Percentiles rank a stretch among this genome's conserved stretches.
Evolutionary conservation across 2,888 invertebrate species (phyloP).

Genomic region (Salticus scenicus): DNA sequence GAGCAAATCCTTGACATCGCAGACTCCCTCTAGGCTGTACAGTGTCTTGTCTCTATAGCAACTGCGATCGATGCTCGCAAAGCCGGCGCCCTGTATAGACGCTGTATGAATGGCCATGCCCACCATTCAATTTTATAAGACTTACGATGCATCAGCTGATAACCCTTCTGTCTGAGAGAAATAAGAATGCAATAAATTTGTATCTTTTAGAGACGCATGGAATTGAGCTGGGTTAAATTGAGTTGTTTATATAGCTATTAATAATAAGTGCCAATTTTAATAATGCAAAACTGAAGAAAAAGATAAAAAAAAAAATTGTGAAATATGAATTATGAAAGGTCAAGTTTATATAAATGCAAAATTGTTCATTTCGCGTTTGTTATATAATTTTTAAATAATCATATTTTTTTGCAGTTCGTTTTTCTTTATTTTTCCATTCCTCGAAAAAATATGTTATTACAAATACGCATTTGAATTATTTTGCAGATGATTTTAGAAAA

Average conservation of each 20-base stretch:
- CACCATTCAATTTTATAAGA: conserved; percentile 1
- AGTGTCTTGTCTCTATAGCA: conserved; percentile 41
- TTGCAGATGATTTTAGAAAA: no score
- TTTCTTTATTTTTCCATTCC: no score
- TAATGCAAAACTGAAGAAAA: no score
- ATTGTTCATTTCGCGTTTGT: no score
- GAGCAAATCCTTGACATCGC: background rate
- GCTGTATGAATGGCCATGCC: conserved; percentile 16
- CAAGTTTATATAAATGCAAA: no score
- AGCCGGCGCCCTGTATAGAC: conserved; percentile 18
- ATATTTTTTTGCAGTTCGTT: no score
- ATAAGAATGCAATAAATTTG: background rate
- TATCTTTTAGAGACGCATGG: background rate
- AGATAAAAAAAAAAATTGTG: no score
- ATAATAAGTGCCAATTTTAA: no score
- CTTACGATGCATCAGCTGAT: conserved; percentile 13
- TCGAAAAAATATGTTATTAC: no score
- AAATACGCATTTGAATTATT: no score
- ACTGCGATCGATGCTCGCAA: conserved; percentile 39
- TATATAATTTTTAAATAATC: no score
- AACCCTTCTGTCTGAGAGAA: conserved; percentile 8
- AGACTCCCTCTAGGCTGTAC: background rate
- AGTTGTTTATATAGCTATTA: background rate
- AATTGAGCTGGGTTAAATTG: background rate
- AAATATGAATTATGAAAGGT: no score